Percentiles rank a stretch among this genome's conserved stretches.
Evolutionary conservation across 2,113 vertebrate genomes (phyloP).

Genomic region (Carassius gibelio): DNA sequence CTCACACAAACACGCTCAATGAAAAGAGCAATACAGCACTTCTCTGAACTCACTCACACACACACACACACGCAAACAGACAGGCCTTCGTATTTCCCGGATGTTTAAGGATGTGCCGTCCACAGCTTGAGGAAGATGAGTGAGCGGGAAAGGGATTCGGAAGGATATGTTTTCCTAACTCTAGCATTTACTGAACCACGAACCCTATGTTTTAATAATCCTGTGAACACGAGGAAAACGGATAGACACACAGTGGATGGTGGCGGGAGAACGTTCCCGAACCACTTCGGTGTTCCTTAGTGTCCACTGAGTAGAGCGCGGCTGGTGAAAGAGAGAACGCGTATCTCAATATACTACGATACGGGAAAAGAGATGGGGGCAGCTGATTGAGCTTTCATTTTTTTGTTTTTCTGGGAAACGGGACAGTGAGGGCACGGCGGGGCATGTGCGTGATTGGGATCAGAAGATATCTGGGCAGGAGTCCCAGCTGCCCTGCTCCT

Average conservation of each 20-base stretch:
- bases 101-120: not conserved
- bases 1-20: not conserved
- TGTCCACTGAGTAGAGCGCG: conserved; percentile 11
- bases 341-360: conserved; percentile 15
- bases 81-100: not conserved
- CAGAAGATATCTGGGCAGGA: conserved; percentile 89
- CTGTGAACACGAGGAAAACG: not conserved
- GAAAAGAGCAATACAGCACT: conserved; percentile 4
- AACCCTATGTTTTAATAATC: not conserved
- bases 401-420: not conserved
- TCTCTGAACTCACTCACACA: conserved; percentile 4
- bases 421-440: not conserved
- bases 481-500: conserved; percentile 84
- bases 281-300: not conserved
- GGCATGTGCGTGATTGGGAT: conserved; percentile 54
- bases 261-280: not conserved
- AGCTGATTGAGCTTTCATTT: conserved; percentile 14
- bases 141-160: not conserved
- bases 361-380: conserved; percentile 18
- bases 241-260: not conserved
- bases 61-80: no score
- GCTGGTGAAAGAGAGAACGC: not conserved
- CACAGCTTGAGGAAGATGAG: conserved; percentile 14
- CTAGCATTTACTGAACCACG: not conserved
- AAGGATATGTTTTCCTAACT: not conserved